Conservation (phyloP, 92 coral and sea anemone genomes). For the Palythoa grandiflora region DNA sequence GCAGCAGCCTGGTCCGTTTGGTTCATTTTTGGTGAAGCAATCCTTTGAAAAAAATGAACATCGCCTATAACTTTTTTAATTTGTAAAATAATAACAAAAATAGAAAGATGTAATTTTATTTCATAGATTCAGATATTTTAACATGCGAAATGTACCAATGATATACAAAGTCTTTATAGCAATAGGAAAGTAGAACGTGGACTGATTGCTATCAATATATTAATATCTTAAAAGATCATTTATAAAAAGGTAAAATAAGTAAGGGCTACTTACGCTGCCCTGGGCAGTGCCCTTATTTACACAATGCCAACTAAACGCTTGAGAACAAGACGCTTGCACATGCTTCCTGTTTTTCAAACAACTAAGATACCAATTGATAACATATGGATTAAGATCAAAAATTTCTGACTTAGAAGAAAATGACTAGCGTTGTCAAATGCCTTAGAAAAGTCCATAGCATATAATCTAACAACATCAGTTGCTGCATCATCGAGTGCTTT, state of each 20-base stretch:
- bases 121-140: too few species aligned
- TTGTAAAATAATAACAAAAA: too few species aligned
- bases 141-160: too few species aligned
- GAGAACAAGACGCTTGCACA: constrained; percentile 33
- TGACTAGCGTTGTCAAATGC: constrained; percentile 39
- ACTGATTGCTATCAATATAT: constrained; percentile 47
- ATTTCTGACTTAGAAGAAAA: constrained; percentile 27
- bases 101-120: too few species aligned
- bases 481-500: constrained; percentile 35
- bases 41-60: not conserved
- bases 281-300: constrained; percentile 16
- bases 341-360: constrained; percentile 47
- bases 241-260: not conserved
- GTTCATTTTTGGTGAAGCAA: constrained; percentile 12
- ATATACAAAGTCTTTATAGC: too few species aligned
- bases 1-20: constrained; percentile 36
- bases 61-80: too few species aligned
- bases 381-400: constrained; percentile 37
- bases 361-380: constrained; percentile 27
- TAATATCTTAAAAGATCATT: constrained; percentile 29
- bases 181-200: too few species aligned
- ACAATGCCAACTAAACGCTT: constrained; percentile 44
- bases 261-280: constrained; percentile 24
- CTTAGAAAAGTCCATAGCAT: too few species aligned
- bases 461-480: too few species aligned